Base-by-base conservation (phyloP, 2,113 vertebrate genomes). In the Microtus ochrogaster region DNA sequence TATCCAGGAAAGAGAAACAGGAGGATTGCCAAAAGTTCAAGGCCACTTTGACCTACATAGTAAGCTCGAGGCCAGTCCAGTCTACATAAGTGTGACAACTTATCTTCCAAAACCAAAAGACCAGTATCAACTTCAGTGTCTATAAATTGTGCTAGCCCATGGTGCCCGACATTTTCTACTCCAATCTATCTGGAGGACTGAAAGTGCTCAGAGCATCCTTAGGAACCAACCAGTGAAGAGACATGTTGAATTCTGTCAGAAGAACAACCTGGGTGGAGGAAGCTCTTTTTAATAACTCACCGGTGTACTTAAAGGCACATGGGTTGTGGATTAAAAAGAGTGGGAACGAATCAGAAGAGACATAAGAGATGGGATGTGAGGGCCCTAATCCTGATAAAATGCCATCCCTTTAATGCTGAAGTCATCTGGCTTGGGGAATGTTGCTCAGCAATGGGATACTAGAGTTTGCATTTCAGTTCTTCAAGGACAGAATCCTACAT, bases 391-490 rank as follows among this genome's bases (percentile, higher is more conserved):
- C 22, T 90, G 61, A 44, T 47, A 61, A 49, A 82, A 89, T 17
- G 6, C 0, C 22, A 90, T 76, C 28, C 91, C 66, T 5, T 89
- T 55, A 91, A 88, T 86, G 87, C 12, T 33, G 65, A 85, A 89
- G 84, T 68, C 47, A 89, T 65, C 30, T 26, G 49, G 65, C 47
- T 77, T 86, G 94, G 84, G 58, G 89, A 74, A 89, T 78, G 17
- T 10, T 88, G 88, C 55, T 84, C 79, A 65, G 70, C 36, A 92
- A 36, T 44, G 93, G 90, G 72, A 95, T 22, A 44, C 7, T 61
- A 39, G 94, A 85, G 94, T 74, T 89, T 86, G 73, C 58, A 90
- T 82, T 95, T 92, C n/a, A 76, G 17, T 93, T 87, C 79, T 95
- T 11, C 55, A 81, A 52, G 73, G 78, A 81, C 13, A n/a, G 41